Evolutionary conservation across 2,888 invertebrate genomes (phyloP).

Genomic region (Rotaria socialis): DNA sequence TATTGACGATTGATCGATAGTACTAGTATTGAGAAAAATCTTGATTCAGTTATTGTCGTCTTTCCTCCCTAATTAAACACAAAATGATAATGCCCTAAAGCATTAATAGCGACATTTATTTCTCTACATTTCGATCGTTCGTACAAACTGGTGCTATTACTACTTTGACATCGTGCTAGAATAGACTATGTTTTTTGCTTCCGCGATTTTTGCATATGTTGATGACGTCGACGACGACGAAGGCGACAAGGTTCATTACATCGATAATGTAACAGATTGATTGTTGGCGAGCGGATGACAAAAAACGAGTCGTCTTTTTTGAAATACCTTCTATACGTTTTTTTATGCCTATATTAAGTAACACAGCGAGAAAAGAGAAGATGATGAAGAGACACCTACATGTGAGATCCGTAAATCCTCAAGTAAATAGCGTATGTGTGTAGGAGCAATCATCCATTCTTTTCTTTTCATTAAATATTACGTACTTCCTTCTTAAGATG

Average conservation of each 20-base stretch:
- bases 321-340: neutral
- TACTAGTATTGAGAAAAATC: neutral
- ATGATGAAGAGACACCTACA: constrained; percentile 26
- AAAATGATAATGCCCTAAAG: constrained; percentile 25
- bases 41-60: neutral
- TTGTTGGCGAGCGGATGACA: neutral
- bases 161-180: neutral
- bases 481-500: constrained; percentile 41
- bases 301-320: neutral
- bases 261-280: constrained; percentile 19
- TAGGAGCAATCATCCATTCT: constrained; percentile 35
- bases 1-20: constrained; percentile 2
- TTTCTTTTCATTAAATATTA: constrained; percentile 1
- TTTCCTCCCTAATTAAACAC: neutral
- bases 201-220: neutral
- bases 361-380: neutral
- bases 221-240: neutral
- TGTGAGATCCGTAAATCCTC: constrained; percentile 29
- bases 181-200: neutral
- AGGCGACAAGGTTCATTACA: constrained; percentile 4
- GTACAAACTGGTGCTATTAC: neutral
- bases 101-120: neutral
- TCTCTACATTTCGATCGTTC: neutral
- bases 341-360: neutral
- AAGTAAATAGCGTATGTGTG: constrained; percentile 7